A percentile compares a stretch with the other conserved stretches of the same genome.
phyloP scores from a whole-genome alignment of 1,140 invertebrate species.

The Plodia interpunctella region DNA sequence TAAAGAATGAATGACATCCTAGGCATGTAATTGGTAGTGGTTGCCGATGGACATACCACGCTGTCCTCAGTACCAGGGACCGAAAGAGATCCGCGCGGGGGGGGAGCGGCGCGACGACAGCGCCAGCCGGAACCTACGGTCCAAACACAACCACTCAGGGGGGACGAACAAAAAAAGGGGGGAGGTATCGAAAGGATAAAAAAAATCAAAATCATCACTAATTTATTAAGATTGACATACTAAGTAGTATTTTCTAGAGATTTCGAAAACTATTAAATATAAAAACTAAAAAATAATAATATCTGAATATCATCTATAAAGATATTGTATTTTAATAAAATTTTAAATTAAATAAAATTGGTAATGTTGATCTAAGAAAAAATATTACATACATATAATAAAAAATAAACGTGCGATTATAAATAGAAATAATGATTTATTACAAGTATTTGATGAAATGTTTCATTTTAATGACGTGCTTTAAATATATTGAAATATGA shows the following conservation, averaged over 20 bases:
- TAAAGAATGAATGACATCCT: no score
- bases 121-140: conserved; percentile 61
- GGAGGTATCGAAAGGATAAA: no score
- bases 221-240: no score
- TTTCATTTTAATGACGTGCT: background rate
- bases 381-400: background rate
- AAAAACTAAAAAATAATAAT: no score
- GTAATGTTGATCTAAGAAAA: no score
- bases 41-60: background rate
- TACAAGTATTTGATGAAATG: background rate
- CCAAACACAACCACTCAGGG: conserved; percentile 11
- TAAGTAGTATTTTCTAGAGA: no score
- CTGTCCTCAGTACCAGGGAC: conserved; percentile 63
- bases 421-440: background rate
- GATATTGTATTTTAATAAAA: no score
- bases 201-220: no score
- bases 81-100: conserved; percentile 71
- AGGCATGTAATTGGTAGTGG: conserved; percentile 7
- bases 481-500: conserved; percentile 1
- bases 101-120: conserved; percentile 53
- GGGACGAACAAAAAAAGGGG: no score
- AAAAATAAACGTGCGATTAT: background rate
- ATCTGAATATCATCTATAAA: no score
- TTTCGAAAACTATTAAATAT: no score
- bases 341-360: no score